Evolutionary conservation across 2,888 invertebrate genomes (phyloP).

Genomic region (Ennomos erosarius): DNA sequence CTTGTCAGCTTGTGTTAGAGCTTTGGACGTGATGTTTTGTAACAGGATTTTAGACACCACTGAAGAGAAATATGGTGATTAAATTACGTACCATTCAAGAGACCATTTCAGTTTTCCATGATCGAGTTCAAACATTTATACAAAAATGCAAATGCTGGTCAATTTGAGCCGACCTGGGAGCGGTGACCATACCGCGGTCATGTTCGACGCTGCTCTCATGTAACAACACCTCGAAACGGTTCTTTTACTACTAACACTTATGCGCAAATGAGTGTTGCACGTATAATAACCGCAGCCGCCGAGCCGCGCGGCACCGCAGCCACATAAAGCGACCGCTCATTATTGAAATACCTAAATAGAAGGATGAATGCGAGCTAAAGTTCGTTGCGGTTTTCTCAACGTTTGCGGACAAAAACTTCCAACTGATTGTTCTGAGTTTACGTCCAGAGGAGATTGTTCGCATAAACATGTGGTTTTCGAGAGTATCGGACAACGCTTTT

Average conservation of each 20-base stretch:
- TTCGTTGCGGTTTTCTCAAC: constrained; percentile 17
- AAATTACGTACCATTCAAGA: no score
- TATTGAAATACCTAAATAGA: constrained; percentile 30
- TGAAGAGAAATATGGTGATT: no score
- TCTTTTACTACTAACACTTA: constrained; percentile 13
- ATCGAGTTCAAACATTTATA: no score
- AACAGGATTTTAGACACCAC: no score
- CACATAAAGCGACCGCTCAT: constrained; percentile 35
- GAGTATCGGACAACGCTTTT: not conserved
- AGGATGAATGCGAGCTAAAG: constrained; percentile 7
- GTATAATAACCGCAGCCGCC: constrained; percentile 22
- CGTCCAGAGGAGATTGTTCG: constrained; percentile 1
- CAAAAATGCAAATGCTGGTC: no score
- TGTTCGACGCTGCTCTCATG: not conserved
- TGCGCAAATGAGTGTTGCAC: constrained; percentile 10
- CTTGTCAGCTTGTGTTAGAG: no score
- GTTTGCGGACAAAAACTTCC: constrained; percentile 14
- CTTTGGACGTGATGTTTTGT: no score
- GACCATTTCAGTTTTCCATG: no score
- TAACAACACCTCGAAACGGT: constrained; percentile 5
- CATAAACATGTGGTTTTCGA: constrained; percentile 7
- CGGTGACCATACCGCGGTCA: not conserved
- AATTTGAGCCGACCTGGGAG: no score
- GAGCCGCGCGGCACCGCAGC: not conserved
- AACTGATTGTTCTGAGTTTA: constrained; percentile 6